A percentile compares a stretch with the other conserved stretches of the same genome.
phyloP scores from a whole-genome alignment of 2,797 vertebrate genomes.

The Pipistrellus nathusii region DNA sequence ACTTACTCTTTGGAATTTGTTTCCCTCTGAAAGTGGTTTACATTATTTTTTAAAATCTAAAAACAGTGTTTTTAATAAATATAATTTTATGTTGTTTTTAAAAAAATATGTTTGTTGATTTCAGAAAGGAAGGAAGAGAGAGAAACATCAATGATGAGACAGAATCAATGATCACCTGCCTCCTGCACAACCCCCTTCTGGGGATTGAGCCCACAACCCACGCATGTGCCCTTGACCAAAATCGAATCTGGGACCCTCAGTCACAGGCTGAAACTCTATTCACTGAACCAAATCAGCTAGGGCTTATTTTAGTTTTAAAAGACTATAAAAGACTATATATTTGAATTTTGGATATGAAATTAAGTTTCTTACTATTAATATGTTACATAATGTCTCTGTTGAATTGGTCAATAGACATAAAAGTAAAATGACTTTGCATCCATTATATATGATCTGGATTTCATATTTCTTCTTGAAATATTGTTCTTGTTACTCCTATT shows the following conservation, averaged over 20 bases:
- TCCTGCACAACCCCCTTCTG: too few relatives aligned
- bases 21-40: not conserved
- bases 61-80: not conserved
- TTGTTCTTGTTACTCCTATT: not conserved
- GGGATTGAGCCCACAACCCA: too few relatives aligned
- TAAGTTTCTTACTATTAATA: conserved; percentile 33
- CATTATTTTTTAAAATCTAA: conserved; percentile 20
- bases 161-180: too few relatives aligned
- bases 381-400: conserved; percentile 39
- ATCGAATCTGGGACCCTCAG: too few relatives aligned
- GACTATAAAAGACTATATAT: conserved; percentile 18
- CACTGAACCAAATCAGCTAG: too few relatives aligned
- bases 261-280: too few relatives aligned
- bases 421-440: conserved; percentile 23
- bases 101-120: too few relatives aligned
- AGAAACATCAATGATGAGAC: too few relatives aligned
- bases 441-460: conserved; percentile 6
- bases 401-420: not conserved
- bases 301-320: not conserved
- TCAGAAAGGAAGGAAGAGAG: too few relatives aligned
- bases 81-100: not conserved
- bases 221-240: too few relatives aligned
- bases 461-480: conserved; percentile 40
- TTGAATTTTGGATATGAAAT: conserved; percentile 37
- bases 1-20: conserved; percentile 41